These are phyloP conservation scores for Drosophila formosana DNA, from an alignment of 2,888 invertebrate species.

Conservation along the genomic window DNA sequence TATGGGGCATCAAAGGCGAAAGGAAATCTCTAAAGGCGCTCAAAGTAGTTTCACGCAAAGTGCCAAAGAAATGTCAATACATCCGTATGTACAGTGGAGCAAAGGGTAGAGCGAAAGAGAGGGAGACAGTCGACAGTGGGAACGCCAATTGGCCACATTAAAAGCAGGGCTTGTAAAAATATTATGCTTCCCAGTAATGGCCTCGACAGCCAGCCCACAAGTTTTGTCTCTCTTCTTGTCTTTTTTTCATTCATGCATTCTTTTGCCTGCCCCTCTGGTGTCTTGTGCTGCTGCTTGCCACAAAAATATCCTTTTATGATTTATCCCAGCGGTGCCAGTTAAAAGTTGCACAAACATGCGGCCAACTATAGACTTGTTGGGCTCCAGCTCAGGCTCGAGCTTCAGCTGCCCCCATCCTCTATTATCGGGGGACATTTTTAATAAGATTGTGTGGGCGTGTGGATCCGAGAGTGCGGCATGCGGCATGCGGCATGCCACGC, in stretches of 20 bases:
- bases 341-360: conserved; percentile 67
- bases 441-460: conserved; percentile 74
- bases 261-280: conserved; percentile 8
- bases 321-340: conserved; percentile 75
- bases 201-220: conserved; percentile 19
- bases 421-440: conserved; percentile 71
- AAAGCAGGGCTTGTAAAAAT: conserved; percentile 59
- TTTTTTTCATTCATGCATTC: background rate
- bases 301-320: conserved; percentile 73
- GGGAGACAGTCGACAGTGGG: conserved; percentile 8
- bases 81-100: conserved; percentile 25
- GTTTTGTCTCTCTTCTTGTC: conserved; percentile 9
- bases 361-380: conserved; percentile 43
- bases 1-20: conserved; percentile 52
- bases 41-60: conserved; percentile 65
- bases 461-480: background rate
- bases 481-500: background rate
- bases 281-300: conserved; percentile 35
- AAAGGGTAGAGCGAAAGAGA: background rate
- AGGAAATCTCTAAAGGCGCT: conserved; percentile 54
- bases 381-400: conserved; percentile 3
- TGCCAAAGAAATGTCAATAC: conserved; percentile 67
- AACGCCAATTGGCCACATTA: conserved; percentile 56
- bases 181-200: conserved; percentile 50
- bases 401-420: conserved; percentile 13